Conservation (phyloP, 2,113 vertebrate species). For the Seriola quinqueradiata region DNA sequence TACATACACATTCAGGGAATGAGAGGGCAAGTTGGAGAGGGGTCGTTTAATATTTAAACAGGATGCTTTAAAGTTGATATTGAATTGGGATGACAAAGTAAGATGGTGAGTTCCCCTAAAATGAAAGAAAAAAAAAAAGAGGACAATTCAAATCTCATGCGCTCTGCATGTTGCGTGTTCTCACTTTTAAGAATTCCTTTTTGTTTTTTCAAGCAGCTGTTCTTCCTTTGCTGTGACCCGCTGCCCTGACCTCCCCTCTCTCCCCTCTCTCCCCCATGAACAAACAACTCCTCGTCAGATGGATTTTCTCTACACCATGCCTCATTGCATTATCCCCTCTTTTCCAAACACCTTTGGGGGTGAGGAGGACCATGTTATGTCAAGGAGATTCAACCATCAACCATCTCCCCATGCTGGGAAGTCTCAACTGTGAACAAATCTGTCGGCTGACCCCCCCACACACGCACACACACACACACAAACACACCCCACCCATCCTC, state of each 20-base stretch:
- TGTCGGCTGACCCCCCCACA: neutral
- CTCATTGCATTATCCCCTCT: constrained; percentile 44
- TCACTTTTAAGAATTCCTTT: neutral
- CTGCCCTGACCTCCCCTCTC: constrained; percentile 15
- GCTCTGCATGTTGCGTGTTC: constrained; percentile 20
- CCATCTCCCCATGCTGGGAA: constrained; percentile 23
- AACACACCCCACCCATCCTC: too few species aligned
- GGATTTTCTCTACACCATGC: constrained; percentile 54
- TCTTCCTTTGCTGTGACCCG: constrained; percentile 36
- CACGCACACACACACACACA: neutral
- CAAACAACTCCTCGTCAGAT: constrained; percentile 59
- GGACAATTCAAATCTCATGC: neutral
- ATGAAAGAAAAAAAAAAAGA: neutral
- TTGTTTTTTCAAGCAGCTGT: constrained; percentile 17
- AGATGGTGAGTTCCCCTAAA: constrained; percentile 26
- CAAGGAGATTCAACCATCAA: constrained; percentile 43
- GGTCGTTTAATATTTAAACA: constrained; percentile 73
- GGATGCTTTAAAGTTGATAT: constrained; percentile 73
- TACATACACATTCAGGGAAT: constrained; percentile 14
- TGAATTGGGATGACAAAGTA: constrained; percentile 59
- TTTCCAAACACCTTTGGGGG: constrained; percentile 51
- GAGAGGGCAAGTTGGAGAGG: constrained; percentile 46
- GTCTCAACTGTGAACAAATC: constrained; percentile 20
- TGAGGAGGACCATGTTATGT: constrained; percentile 30
- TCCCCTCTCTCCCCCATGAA: constrained; percentile 33